Conservation (phyloP, 2,113 vertebrate species). For the Pteruthius melanotis region DNA sequence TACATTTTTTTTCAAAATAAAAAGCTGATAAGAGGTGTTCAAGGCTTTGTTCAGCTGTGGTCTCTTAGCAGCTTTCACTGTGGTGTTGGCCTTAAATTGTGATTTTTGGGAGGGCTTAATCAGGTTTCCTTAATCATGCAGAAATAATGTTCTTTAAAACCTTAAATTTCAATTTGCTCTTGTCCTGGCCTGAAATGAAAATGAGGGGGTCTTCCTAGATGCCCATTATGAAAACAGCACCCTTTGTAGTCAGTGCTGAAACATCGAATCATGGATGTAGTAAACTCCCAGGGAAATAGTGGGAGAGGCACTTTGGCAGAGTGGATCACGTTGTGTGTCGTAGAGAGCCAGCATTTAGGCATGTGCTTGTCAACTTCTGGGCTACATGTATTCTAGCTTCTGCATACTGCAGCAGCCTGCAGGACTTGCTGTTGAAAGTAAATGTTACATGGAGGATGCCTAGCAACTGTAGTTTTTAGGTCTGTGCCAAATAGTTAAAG, state of each 20-base stretch:
- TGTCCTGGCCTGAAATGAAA: neutral
- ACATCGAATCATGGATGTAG: rapidly evolving
- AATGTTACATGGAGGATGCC: conserved; percentile 35
- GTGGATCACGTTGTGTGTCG: neutral
- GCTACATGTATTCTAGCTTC: neutral
- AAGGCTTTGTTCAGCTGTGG: neutral
- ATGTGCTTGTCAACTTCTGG: neutral
- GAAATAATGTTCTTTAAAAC: neutral
- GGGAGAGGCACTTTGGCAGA: neutral
- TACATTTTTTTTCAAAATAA: neutral
- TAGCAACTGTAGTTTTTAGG: conserved; percentile 43
- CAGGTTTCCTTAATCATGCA: neutral
- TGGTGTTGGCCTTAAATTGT: neutral
- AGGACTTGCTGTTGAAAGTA: conserved; percentile 14
- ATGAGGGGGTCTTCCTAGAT: neutral
- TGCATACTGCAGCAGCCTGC: conserved; percentile 9
- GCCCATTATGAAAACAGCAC: neutral
- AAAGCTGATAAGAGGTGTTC: neutral
- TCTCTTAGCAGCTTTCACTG: neutral
- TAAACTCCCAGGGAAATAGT: neutral
- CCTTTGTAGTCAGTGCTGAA: neutral
- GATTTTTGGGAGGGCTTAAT: neutral
- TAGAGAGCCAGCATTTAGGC: neutral
- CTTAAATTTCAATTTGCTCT: neutral
- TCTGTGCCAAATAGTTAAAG: conserved; percentile 35